phyloP scores from a whole-genome alignment of 2,113 vertebrate species.

The Halcyon senegalensis region DNA sequence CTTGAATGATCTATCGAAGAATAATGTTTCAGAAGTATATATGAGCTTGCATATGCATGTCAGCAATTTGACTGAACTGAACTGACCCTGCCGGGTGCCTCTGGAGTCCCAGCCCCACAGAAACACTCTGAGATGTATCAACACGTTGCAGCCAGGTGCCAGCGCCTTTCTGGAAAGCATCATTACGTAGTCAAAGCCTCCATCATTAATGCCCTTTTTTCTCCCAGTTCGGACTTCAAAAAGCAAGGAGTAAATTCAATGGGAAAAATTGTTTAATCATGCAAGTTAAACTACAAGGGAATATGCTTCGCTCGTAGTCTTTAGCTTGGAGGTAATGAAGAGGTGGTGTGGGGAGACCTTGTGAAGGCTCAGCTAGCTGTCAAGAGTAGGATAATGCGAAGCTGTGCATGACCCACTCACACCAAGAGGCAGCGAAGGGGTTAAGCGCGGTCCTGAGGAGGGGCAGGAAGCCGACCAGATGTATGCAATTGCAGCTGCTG shows the following conservation, averaged over 20 bases:
- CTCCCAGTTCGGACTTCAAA: not conserved
- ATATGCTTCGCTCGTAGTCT: not conserved
- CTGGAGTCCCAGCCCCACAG: not conserved
- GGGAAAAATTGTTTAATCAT: not conserved
- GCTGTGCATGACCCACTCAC: accelerated
- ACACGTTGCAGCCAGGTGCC: slow-evolving; percentile 37
- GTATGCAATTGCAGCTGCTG: slow-evolving; percentile 60
- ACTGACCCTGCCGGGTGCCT: not conserved
- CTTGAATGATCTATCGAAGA: not conserved
- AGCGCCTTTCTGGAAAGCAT: not conserved
- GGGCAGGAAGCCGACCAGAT: slow-evolving; percentile 65
- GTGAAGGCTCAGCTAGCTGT: not conserved
- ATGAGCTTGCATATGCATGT: not conserved
- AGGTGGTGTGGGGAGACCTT: not conserved
- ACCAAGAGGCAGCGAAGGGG: not conserved
- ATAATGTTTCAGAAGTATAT: not conserved
- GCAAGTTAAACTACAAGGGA: not conserved
- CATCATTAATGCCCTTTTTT: not conserved
- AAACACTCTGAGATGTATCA: not conserved
- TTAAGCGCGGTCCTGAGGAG: slow-evolving; percentile 27
- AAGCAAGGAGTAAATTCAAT: not conserved
- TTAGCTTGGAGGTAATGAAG: not conserved
- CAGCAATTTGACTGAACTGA: not conserved
- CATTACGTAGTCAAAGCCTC: not conserved
- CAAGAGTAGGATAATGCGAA: not conserved